These are phyloP conservation scores for Ibidorhyncha struthersii DNA, from an alignment of 2,113 vertebrate species.

Conservation along the genomic window DNA sequence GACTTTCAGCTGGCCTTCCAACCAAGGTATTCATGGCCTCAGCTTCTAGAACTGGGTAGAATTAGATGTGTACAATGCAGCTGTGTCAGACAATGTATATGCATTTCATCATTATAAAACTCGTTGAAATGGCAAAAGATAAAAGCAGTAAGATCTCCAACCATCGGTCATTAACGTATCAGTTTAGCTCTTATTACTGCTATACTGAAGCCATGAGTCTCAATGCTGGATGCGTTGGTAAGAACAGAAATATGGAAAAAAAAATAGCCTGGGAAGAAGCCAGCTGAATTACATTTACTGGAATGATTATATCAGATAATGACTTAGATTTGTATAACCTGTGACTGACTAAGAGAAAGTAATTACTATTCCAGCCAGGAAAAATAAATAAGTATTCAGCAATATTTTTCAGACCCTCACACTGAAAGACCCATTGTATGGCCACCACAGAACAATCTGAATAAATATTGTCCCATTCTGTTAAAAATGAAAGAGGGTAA, in stretches of 20 bases:
- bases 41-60: background rate
- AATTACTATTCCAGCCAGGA: slow-evolving; percentile 20
- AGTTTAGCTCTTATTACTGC: background rate
- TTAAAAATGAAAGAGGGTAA: slow-evolving; percentile 41
- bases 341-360: background rate
- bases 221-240: accelerated
- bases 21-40: background rate
- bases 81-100: background rate
- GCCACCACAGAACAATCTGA: slow-evolving; percentile 11
- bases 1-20: background rate
- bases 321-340: slow-evolving; percentile 4
- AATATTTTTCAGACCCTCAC: slow-evolving; percentile 26
- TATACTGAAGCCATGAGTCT: background rate
- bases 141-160: background rate
- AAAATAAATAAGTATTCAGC: slow-evolving; percentile 35
- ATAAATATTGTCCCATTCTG: slow-evolving; percentile 43
- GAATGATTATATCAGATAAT: background rate
- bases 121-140: background rate
- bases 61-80: background rate
- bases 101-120: background rate
- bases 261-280: background rate
- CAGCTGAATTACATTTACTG: background rate
- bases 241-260: background rate
- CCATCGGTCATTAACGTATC: background rate
- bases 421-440: slow-evolving; percentile 31